Conservation (phyloP, 2,888 invertebrate genomes). For the Apamea sordens region DNA sequence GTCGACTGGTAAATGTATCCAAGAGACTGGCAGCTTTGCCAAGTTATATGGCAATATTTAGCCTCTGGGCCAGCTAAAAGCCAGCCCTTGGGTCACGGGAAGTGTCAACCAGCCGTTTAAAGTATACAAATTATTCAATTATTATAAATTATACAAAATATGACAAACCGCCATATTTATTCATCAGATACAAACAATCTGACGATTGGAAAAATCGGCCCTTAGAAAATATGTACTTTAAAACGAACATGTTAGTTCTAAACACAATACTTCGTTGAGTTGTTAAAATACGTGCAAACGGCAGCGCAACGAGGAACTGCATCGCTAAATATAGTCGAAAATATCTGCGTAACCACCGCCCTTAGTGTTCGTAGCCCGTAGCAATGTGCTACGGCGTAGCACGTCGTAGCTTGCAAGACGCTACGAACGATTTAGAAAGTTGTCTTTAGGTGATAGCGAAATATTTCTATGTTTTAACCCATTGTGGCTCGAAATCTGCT, state of each 20-base stretch:
- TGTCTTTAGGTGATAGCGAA: background rate
- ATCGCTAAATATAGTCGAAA: constrained; percentile 6
- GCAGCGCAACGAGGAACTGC: background rate
- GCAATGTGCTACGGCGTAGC: constrained; percentile 37
- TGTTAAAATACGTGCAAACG: constrained; percentile 5
- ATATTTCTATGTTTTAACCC: background rate
- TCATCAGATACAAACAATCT: background rate
- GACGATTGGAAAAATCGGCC: no score
- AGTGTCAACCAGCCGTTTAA: no score
- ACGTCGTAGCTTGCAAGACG: background rate
- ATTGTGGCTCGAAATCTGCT: no score
- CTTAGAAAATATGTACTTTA: background rate
- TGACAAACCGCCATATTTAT: background rate
- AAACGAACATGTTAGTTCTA: background rate
- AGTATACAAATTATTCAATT: no score
- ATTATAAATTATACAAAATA: no score
- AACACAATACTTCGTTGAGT: background rate
- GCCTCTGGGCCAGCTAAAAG: no score
- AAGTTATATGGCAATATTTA: no score
- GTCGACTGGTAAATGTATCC: no score
- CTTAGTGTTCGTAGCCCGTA: constrained; percentile 34
- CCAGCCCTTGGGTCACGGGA: no score
- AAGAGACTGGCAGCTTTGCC: no score
- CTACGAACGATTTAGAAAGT: constrained; percentile 14
- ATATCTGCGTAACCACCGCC: background rate